Base-by-base conservation (phyloP, 2,888 invertebrate genomes). In the Terebella lapidaria region DNA sequence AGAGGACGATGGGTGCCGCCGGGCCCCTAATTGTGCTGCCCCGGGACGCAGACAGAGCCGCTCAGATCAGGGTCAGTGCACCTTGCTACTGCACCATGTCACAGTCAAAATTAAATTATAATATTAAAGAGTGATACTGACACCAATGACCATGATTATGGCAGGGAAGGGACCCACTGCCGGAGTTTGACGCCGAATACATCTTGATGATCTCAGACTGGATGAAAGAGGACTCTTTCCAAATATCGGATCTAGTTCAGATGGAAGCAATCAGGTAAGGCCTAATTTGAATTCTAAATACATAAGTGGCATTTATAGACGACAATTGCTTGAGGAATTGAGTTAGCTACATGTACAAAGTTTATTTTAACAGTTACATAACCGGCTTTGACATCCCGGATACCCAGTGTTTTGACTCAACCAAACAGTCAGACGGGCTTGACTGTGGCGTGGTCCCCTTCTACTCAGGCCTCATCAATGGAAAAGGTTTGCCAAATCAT, bases 1-100 rank as follows among this genome's bases (percentile, higher is more conserved):
- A 76, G 62, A 61, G 73, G 54, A 68, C 72, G 2, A 72, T 73
- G 56, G 77, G 77, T 1, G 54, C 73, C n/a, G 74, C 67, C 57
- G 76, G 77, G 1, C 62, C 72, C 1, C 57, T 77, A 4, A 65
- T 77, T 24, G 71, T 77, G 3, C 68, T 71, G 46, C 60, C 67
- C 35, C 30, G 53, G 2, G 35, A 35, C 18, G 10, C 35, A 35
- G 35, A 35, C 35, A 18, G 18, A 35, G 10, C 35, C 35, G 18
- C 18, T 18, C 10, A 35, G 18, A 10, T 10, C 35, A 35, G 35
- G 35, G 35, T 35, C 10, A 35, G 35, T 35, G 18, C 35, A 35
- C 35, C n/a, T n/a, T n/a, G n/a, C n/a, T n/a, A n/a, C n/a, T n/a
- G n/a, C n/a, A n/a, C n/a, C n/a, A n/a, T n/a, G n/a, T n/a, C n/a